phyloP scores from a whole-genome alignment of 2,888 invertebrate species.

The Epicampocera succincta region DNA sequence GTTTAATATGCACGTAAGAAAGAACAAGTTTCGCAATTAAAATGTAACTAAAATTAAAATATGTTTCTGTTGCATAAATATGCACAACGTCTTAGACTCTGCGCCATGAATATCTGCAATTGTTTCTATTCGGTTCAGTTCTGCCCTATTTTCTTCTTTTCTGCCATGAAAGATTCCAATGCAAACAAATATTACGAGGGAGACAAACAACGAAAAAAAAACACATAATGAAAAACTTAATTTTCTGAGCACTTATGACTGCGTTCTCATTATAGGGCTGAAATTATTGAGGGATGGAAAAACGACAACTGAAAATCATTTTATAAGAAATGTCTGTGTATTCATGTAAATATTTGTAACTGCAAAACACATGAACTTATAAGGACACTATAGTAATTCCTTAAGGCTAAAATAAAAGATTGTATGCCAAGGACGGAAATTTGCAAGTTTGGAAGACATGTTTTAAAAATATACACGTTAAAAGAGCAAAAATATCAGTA shows the following conservation, averaged over 20 bases:
- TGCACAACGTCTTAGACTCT: constrained; percentile 30
- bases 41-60: constrained; percentile 62
- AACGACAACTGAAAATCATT: constrained; percentile 18
- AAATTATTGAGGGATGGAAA: constrained; percentile 11
- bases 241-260: constrained; percentile 47
- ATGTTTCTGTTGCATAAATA: constrained; percentile 32
- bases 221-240: constrained; percentile 54
- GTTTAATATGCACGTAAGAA: constrained; percentile 48
- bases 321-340: constrained; percentile 25
- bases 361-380: neutral
- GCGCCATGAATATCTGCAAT: constrained; percentile 24
- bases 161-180: neutral
- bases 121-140: neutral
- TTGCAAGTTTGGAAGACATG: no score
- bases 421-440: no score
- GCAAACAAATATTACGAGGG: constrained; percentile 30
- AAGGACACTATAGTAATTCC: constrained; percentile 3
- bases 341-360: constrained; percentile 16
- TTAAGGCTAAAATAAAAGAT: no score
- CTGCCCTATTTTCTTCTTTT: constrained; percentile 13
- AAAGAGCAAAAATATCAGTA: no score
- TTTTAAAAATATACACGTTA: no score
- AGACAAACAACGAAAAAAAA: no score
- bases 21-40: constrained; percentile 62
- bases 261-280: constrained; percentile 32